phyloP scores from a whole-genome alignment of 2,797 vertebrate genomes.

The Sparus aurata region DNA sequence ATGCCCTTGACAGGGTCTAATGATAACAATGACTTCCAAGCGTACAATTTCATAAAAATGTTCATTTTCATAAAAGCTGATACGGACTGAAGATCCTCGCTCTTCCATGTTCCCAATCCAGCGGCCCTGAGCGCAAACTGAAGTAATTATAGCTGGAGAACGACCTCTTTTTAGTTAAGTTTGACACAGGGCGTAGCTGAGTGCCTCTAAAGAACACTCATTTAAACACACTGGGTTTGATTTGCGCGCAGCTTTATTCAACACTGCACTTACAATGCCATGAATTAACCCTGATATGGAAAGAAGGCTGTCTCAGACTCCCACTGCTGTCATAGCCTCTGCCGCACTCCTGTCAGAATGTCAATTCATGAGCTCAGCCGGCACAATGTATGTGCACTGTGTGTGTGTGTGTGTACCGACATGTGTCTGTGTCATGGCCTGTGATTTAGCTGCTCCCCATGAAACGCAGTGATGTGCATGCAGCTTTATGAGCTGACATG shows the following conservation, averaged over 20 bases:
- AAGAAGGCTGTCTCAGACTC: conserved; percentile 26
- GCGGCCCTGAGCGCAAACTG: conserved; percentile 21
- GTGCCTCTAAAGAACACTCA: conserved; percentile 44
- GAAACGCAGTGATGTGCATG: conserved; percentile 46
- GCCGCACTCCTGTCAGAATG: conserved; percentile 31
- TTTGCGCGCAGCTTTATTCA: conserved; percentile 44
- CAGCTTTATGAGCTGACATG: conserved; percentile 43
- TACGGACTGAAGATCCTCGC: conserved; percentile 7
- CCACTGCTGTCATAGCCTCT: conserved; percentile 21
- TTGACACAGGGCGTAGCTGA: conserved; percentile 40
- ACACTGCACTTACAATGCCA: conserved; percentile 14
- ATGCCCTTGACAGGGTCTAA: neutral
- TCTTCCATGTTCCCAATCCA: conserved; percentile 1
- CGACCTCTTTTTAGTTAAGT: conserved; percentile 57
- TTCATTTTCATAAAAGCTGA: conserved; percentile 37
- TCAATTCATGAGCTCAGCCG: neutral
- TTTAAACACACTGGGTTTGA: conserved; percentile 42
- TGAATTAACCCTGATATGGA: conserved; percentile 44
- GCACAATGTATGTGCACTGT: neutral
- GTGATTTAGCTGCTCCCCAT: conserved; percentile 46
- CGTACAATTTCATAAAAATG: conserved; percentile 27
- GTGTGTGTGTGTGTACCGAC: neutral
- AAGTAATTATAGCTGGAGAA: conserved; percentile 55
- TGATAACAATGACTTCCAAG: conserved; percentile 24
- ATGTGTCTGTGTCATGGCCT: conserved; percentile 23